phyloP scores from a whole-genome alignment of 1,140 invertebrate species.

The Brachionus rubens region DNA sequence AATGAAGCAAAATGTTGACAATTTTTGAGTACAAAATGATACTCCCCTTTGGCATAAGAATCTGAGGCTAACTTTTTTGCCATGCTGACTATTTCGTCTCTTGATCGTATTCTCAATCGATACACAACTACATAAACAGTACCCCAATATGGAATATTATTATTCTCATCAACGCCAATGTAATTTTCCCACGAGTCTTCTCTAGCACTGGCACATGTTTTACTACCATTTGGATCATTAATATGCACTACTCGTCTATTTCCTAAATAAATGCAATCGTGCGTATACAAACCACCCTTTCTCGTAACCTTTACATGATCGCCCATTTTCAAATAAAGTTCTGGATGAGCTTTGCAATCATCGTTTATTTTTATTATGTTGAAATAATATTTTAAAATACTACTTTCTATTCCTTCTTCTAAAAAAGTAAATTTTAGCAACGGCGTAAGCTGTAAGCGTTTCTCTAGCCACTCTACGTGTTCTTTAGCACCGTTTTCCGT shows the following conservation, averaged over 20 bases:
- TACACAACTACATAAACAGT: background rate
- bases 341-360: background rate
- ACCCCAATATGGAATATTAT: background rate
- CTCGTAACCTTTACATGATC: background rate
- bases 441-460: background rate
- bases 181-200: conserved; percentile 4
- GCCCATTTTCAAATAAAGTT: background rate
- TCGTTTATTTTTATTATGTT: background rate
- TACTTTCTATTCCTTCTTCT: background rate
- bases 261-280: background rate
- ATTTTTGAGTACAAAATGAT: background rate
- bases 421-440: background rate
- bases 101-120: background rate
- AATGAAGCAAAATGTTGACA: background rate
- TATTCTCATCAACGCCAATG: background rate
- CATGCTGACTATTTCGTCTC: background rate
- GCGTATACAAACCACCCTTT: background rate
- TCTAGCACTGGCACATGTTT: background rate
- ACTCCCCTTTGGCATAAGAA: background rate
- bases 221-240: background rate
- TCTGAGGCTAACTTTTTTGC: background rate
- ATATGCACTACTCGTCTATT: background rate
- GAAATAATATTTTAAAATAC: background rate
- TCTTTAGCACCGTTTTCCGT: background rate
- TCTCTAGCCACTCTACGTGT: background rate